phyloP scores from a whole-genome alignment of 2,113 vertebrate genomes.

The Acrocephalus arundinaceus region DNA sequence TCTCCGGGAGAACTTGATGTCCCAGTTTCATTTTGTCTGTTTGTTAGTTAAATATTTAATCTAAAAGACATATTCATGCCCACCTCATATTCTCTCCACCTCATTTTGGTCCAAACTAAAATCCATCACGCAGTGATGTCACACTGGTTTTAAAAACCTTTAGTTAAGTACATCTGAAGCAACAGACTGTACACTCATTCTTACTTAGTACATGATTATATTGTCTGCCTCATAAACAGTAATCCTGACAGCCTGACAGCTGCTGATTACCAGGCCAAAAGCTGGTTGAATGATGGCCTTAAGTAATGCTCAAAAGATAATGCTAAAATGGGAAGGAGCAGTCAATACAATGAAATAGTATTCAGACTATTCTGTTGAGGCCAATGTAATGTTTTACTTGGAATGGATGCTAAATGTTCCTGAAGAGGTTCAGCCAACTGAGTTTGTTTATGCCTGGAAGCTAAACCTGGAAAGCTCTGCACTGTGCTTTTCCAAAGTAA shows the following conservation, averaged over 20 bases:
- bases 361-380: background rate
- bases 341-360: background rate
- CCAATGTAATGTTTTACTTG: background rate
- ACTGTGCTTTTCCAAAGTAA: background rate
- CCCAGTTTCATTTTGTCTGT: conserved; percentile 5
- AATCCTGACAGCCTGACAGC: background rate
- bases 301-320: background rate
- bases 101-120: background rate
- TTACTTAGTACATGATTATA: background rate
- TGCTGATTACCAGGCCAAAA: background rate
- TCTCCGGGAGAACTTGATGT: background rate
- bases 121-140: background rate
- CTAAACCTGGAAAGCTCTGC: conserved; percentile 6
- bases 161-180: background rate
- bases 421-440: background rate
- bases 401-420: background rate
- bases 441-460: background rate
- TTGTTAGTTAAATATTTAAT: conserved; percentile 7
- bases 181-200: background rate
- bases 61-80: background rate
- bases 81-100: background rate
- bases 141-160: background rate
- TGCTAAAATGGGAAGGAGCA: background rate
- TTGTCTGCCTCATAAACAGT: background rate
- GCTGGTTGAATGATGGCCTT: background rate